Base-by-base conservation (phyloP, 1,140 invertebrate species). In the Hetaerina americana region DNA sequence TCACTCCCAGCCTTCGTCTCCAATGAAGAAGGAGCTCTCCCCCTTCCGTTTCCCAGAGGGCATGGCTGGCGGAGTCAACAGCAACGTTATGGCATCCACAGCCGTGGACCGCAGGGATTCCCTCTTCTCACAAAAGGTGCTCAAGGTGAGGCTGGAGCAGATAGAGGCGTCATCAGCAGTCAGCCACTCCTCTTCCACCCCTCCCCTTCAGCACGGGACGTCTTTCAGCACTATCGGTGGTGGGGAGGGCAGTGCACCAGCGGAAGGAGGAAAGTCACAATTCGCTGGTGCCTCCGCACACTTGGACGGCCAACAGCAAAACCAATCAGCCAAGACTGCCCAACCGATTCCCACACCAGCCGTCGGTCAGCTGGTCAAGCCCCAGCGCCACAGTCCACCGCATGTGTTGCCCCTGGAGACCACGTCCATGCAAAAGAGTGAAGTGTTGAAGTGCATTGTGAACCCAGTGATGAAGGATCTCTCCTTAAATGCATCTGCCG, bases 1-100 rank as follows among this genome's bases (percentile, higher is more conserved):
- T 27, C 79, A 81, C 66, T 85, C 85, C 27, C 85, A 88, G 77
- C 87, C 87, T 1, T 87, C 87, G 28, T 89, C 88, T 6, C 88
- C 87, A 18, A 83, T 89, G 80, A 84, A 85, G 70, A 89, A 88
- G 79, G 88, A 89, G 73, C 79, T 80, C 12, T 84, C 84, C 8
- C 82, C 85, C 1, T 85, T 86, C 74, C 80, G 78, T 78, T 85
- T 80, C 77, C 76, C 80, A 10, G 72, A 70, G 27, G 69, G 70
- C 31, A 73, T 66, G 26, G 31, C 72, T 72, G 49, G 68, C 40
- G 29, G 69, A 73, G 72, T 27, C 74, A 75, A 27, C 72, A 73
- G 68, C 71, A 40, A 25, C 69, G 49, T 27, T 25, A 10, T 57
- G 22, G 40, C 40, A 18, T n/a, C n/a, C n/a, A n/a, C 73, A 49